phyloP scores from a whole-genome alignment of 2,797 vertebrate genomes.

The Chrysocyon brachyurus region DNA sequence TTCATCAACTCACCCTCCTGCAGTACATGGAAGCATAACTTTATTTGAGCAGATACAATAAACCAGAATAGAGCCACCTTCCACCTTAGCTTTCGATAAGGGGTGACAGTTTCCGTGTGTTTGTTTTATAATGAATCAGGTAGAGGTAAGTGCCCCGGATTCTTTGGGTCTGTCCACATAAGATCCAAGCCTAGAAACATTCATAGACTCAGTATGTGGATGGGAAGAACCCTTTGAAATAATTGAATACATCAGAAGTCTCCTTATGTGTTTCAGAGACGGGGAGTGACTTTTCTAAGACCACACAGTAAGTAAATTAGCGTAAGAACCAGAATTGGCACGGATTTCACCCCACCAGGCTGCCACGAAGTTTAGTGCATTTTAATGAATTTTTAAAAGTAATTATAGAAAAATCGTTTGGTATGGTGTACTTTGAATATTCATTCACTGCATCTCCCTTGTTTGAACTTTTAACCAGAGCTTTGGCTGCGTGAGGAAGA shows the following conservation, averaged over 20 bases:
- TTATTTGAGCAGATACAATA: conserved; percentile 81
- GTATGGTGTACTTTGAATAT: conserved; percentile 57
- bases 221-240: background rate
- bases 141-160: background rate
- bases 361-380: background rate
- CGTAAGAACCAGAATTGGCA: background rate
- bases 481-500: conserved; percentile 56
- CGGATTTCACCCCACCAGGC: background rate
- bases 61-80: conserved; percentile 61
- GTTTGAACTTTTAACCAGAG: conserved; percentile 46
- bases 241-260: background rate
- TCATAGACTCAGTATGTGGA: too few relatives aligned
- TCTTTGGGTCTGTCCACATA: background rate
- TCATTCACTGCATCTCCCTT: conserved; percentile 1
- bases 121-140: background rate
- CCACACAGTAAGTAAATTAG: background rate
- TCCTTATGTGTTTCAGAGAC: background rate
- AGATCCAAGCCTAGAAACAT: background rate
- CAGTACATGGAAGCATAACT: conserved; percentile 81
- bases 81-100: conserved; percentile 64
- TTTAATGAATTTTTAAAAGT: conserved; percentile 28
- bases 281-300: background rate
- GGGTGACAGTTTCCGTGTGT: background rate
- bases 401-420: conserved; percentile 7
- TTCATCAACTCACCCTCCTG: conserved; percentile 88